Evolutionary conservation across 2,113 vertebrate species (phyloP).

Genomic region (Ovibos moschatus): DNA sequence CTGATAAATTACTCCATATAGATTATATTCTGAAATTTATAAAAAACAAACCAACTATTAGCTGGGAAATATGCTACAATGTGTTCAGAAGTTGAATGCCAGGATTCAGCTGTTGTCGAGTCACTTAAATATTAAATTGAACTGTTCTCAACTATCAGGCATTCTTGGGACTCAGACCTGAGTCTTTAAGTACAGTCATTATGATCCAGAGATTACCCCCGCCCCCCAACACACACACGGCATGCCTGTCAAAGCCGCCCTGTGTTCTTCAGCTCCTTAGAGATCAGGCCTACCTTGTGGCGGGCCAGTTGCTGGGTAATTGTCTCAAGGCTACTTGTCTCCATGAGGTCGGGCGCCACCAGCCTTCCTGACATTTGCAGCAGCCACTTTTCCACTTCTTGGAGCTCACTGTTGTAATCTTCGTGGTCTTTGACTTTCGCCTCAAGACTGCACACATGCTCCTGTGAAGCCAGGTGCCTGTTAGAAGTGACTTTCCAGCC

Average conservation of each 20-base stretch:
- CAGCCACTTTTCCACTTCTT: conserved; percentile 96
- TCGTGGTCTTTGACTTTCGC: conserved; percentile 93
- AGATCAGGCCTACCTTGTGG: conserved; percentile 88
- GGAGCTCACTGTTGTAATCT: conserved; percentile 91
- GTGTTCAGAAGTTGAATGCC: neutral
- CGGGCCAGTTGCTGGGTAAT: conserved; percentile 95
- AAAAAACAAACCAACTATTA: neutral
- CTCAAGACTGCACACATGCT: conserved; percentile 85
- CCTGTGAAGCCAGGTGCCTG: conserved; percentile 74
- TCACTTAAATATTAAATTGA: neutral
- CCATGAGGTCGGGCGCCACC: conserved; percentile 90
- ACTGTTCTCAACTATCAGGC: neutral
- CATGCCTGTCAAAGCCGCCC: accelerated
- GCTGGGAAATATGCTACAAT: neutral
- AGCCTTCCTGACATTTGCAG: conserved; percentile 96
- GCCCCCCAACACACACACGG: accelerated
- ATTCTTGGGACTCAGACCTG: neutral
- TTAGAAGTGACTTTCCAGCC: neutral
- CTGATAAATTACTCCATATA: neutral
- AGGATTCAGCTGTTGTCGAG: neutral
- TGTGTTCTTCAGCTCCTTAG: neutral
- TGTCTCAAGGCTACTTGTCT: conserved; percentile 87
- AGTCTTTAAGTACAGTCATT: neutral
- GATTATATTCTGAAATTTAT: neutral
- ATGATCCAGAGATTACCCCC: neutral